Base-by-base conservation (phyloP, 23 tunicate genomes). In the Halocynthia aurantium region DNA sequence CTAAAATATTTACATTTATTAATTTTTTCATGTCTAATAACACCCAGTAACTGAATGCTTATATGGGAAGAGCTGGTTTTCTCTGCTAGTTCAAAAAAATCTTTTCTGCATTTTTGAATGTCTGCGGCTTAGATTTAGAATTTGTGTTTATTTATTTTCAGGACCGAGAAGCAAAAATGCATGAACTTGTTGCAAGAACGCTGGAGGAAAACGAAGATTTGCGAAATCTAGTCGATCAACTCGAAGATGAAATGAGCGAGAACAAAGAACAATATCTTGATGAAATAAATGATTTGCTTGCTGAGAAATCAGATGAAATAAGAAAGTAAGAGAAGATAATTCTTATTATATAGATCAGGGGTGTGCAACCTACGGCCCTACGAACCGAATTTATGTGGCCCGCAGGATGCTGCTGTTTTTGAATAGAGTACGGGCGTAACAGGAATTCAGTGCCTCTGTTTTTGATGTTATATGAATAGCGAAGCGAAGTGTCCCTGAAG, bases 151-250 rank as follows among this genome's bases (percentile, higher is more conserved):
- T 8, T 55, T 10, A 10, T 72, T 31, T 6, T 7, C 62, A 89
- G 96, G 82, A 84, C 75, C 73, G 88, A 15, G 88, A 84, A 19
- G 70, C 55, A 52, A 77, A 84, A 52, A 80, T 67, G 84, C 74
- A 84, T 8, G 22, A 70, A 13, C 70, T 62, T 52, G 82, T 84
- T 17, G 69, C 53, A 18, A 73, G 69, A 51, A 22, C 70, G 53
- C 20, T 73, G 31, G 68, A 80, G 55, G 57, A 22, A 10, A 70
- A 79, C 9, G 74, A 69, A 15, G 63, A 66, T 10, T 44, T 85
- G 61, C 50, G 44, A 60, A 67, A 80, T 40, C 22, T 73, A 50
- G 55, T 49, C 51, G 67, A 80, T 22, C 51, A 52, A 69, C 44
- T 84, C 8, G 83, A 84, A 69, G 62, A 57, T 11, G 69, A 75